These are phyloP conservation scores for Sesia bembeciformis DNA, from an alignment of 2,888 invertebrate species.

Conservation along the genomic window DNA sequence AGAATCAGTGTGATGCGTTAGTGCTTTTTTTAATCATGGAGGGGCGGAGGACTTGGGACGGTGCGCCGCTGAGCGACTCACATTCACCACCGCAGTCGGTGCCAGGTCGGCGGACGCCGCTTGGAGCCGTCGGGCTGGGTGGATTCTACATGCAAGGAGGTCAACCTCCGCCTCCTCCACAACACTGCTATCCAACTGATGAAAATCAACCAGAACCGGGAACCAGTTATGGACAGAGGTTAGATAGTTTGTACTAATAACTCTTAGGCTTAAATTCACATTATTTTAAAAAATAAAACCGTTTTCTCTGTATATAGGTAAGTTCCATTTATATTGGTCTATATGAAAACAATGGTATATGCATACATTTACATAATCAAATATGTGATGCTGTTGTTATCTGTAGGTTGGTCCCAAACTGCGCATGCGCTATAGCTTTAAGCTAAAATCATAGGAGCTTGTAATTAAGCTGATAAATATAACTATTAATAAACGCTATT, in stretches of 20 bases:
- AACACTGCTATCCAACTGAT: constrained; percentile 78
- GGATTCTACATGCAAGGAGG: constrained; percentile 89
- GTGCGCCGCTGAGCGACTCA: constrained; percentile 60
- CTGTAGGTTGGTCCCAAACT: too few relatives aligned
- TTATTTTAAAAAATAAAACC: too few relatives aligned
- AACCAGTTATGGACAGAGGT: constrained; percentile 69
- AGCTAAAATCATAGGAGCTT: too few relatives aligned
- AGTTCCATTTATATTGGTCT: too few relatives aligned
- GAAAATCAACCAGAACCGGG: constrained; percentile 86
- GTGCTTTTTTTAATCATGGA: constrained; percentile 48
- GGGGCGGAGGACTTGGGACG: constrained; percentile 67
- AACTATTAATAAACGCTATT: too few relatives aligned
- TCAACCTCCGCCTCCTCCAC: constrained; percentile 65
- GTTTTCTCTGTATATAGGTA: too few relatives aligned
- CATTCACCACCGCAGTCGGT: constrained; percentile 76
- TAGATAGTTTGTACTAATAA: constrained; percentile 13
- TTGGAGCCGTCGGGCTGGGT: constrained; percentile 88
- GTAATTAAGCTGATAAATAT: too few relatives aligned
- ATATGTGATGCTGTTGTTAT: too few relatives aligned
- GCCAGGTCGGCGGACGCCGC: constrained; percentile 82
- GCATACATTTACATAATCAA: too few relatives aligned
- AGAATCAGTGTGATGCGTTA: constrained; percentile 40
- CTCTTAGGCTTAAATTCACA: too few relatives aligned
- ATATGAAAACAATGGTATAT: too few relatives aligned
- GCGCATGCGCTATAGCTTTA: too few relatives aligned